A percentile compares a stretch with the other conserved stretches of the same genome.
Conservation (phyloP, 2,113 vertebrate species). For the Elaphurus davidianus region DNA sequence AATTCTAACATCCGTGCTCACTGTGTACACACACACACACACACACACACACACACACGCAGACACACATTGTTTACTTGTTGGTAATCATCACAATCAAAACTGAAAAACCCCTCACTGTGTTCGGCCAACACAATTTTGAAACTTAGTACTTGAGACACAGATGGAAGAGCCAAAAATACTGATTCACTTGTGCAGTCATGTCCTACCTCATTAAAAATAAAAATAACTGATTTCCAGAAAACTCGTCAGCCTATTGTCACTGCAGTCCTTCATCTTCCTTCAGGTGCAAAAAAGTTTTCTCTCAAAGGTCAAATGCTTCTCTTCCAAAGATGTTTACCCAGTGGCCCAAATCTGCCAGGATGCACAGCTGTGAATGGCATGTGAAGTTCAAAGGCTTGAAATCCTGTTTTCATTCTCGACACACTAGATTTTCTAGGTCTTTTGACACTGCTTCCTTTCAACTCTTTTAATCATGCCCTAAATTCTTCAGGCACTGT, state of each 20-base stretch:
- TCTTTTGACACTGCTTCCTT: constrained; percentile 28
- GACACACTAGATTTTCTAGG: neutral
- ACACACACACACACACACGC: too few relatives aligned
- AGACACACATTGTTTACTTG: constrained; percentile 38
- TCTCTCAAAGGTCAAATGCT: neutral
- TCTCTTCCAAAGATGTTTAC: neutral
- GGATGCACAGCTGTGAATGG: neutral
- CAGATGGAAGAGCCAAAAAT: neutral
- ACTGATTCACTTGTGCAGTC: neutral
- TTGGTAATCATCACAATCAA: constrained; percentile 77
- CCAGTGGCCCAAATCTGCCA: neutral
- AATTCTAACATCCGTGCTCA: neutral
- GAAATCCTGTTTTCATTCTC: constrained; percentile 42
- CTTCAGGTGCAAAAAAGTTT: neutral
- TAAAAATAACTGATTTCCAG: constrained; percentile 1
- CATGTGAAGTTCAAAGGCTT: neutral
- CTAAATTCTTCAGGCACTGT: neutral
- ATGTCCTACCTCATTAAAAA: neutral
- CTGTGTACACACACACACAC: neutral
- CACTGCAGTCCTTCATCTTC: neutral
- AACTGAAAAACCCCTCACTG: constrained; percentile 50
- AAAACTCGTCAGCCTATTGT: neutral
- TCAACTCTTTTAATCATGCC: constrained; percentile 24
- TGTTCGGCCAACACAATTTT: neutral
- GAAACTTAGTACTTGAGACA: neutral